Base-by-base conservation (phyloP, 2,113 vertebrate species). In the Chaenocephalus aceratus region DNA sequence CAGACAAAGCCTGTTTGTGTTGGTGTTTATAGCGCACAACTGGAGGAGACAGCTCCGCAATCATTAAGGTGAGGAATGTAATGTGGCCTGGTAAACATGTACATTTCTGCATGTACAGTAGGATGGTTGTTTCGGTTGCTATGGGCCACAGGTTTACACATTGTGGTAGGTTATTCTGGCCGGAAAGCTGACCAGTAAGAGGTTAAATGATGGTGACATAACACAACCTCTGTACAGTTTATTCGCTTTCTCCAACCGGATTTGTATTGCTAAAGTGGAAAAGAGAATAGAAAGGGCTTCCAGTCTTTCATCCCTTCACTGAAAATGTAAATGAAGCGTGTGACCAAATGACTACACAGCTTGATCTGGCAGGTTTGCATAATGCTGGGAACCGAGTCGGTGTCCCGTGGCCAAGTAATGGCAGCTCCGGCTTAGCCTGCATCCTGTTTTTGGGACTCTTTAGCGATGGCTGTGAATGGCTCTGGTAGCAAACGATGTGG, bases 381-480 rank as follows among this genome's bases (percentile, higher is more conserved):
- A 85, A 91, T 46, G 77, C 80, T 81, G 84, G 84, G 90, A 87
- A 82, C 64, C 9, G 16, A 82, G 13, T 36, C 1, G 46, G 57
- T n/a, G 74, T 77, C 61, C 71, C 10, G 10, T 51, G 12, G 89
- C 90, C 92, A 90, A 87, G 86, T 71, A 62, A 78, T 83, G 75
- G 86, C 87, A 72, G 84, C 79, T 87, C 84, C 34, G 14, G 66
- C 84, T 90, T 90, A 90, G 91, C 88, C 82, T 61, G 58, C 86
- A 73, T 92, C 90, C 88, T 86, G 83, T 88, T 82, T 89, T 83
- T 89, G 80, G 75, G 82, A 75, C 80, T 89, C 78, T 90, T 82
- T 69, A 78, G 80, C 1, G 46, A 59, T 60, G 85, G 82, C 81
- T 83, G 86, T 91, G 87, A 92, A 90, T 91, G 90, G 90, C 65